A percentile compares a stretch with the other conserved stretches of the same genome.
Evolutionary conservation across 2,888 invertebrate genomes (phyloP).

Genomic region (Hetaerina titia): DNA sequence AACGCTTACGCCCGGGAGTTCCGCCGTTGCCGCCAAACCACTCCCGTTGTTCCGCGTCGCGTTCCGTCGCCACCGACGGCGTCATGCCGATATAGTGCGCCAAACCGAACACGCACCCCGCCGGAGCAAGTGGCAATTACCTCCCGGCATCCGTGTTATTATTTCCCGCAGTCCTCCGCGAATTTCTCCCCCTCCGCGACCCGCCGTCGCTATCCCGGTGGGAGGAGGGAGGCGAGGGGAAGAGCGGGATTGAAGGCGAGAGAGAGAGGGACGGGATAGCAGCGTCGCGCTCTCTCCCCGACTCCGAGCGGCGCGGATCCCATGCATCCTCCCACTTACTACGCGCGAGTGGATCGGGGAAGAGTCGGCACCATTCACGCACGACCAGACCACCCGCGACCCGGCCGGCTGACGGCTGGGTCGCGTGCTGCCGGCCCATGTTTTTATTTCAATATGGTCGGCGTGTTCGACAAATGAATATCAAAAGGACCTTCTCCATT

Average conservation of each 20-base stretch:
- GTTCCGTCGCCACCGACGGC: not conserved
- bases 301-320: not conserved
- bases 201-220: not conserved
- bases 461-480: too few species aligned
- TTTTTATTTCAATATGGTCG: too few species aligned
- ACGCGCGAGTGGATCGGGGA: not conserved
- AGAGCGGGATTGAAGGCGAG: not conserved
- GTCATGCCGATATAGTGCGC: constrained; percentile 1
- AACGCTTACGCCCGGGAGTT: not conserved
- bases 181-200: not conserved
- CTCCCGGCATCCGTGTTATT: constrained; percentile 32
- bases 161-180: constrained; percentile 35
- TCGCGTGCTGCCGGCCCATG: too few species aligned
- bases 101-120: constrained; percentile 15
- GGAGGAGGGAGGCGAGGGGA: not conserved
- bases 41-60: not conserved
- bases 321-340: not conserved
- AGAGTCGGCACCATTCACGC: too few species aligned
- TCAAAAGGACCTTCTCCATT: too few species aligned
- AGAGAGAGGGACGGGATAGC: not conserved
- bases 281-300: not conserved
- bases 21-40: not conserved
- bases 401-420: too few species aligned
- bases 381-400: too few species aligned
- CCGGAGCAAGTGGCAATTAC: constrained; percentile 35